Evolutionary conservation across 37 sponge, comb jelly and placozoan species (phyloP).

Genomic region (Amphimedon queenslandica): DNA sequence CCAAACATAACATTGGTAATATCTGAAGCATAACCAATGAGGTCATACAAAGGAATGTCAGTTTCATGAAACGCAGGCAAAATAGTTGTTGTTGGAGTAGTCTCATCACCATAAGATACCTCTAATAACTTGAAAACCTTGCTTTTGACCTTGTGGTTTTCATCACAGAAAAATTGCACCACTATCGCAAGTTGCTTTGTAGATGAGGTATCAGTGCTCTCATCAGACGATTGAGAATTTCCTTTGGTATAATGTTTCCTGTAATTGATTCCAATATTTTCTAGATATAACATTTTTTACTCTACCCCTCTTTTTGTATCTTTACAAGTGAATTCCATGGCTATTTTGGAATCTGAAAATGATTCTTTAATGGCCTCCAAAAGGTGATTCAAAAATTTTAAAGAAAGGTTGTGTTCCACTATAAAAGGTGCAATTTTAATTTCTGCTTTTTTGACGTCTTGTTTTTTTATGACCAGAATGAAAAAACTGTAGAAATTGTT

Average conservation of each 20-base stretch:
- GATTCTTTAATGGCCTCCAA: background rate
- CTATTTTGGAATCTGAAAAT: slow-evolving; percentile 35
- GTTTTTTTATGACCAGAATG: too few relatives aligned
- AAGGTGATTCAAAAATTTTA: slow-evolving; percentile 15
- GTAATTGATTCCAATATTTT: background rate
- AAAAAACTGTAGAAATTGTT: too few relatives aligned
- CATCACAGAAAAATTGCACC: slow-evolving; percentile 8
- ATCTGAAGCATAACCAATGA: too few relatives aligned
- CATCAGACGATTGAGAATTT: slow-evolving; percentile 34
- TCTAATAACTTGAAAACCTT: too few relatives aligned
- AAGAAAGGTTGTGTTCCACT: slow-evolving; percentile 23
- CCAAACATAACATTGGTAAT: too few relatives aligned
- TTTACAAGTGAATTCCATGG: slow-evolving; percentile 6
- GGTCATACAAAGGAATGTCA: too few relatives aligned
- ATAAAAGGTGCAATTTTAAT: slow-evolving; percentile 24
- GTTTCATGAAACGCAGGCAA: too few relatives aligned
- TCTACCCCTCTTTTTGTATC: slow-evolving; percentile 1
- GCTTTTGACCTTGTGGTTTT: background rate
- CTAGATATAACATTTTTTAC: slow-evolving; percentile 26
- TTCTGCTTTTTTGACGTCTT: slow-evolving; percentile 11
- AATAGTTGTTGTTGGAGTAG: too few relatives aligned
- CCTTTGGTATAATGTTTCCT: background rate
- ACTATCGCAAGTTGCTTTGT: slow-evolving; percentile 21
- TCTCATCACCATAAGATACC: too few relatives aligned
- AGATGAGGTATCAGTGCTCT: slow-evolving; percentile 17